phyloP scores from a whole-genome alignment of 2,113 vertebrate genomes.

The Cebus imitator region DNA sequence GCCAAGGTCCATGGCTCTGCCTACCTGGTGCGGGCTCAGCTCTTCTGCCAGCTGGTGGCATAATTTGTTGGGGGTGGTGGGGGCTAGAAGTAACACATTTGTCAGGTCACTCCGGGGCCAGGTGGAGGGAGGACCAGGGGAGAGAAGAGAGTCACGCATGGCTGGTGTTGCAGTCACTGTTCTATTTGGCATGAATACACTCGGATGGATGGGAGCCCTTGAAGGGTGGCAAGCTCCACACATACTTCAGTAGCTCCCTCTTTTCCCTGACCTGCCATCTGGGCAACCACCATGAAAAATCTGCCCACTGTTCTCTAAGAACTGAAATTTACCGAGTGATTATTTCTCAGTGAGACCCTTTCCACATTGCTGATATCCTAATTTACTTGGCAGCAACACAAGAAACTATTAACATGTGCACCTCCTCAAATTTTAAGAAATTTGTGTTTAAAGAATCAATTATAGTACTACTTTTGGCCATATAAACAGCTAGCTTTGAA shows the following conservation, averaged over 20 bases:
- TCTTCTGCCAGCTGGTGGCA: constrained; percentile 45
- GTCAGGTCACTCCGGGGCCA: constrained; percentile 15
- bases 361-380: background rate
- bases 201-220: background rate
- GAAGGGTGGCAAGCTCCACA: background rate
- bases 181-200: constrained; percentile 15
- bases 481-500: constrained; percentile 14
- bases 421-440: background rate
- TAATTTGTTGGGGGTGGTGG: background rate
- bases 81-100: background rate
- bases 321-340: too few species aligned
- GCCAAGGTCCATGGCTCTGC: background rate
- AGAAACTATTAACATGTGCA: background rate
- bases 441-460: background rate
- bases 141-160: background rate
- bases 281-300: background rate
- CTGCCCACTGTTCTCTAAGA: background rate
- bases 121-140: constrained; percentile 26
- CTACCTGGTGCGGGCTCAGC: background rate
- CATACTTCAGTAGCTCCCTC: background rate
- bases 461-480: background rate
- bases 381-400: background rate
- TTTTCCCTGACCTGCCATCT: background rate
- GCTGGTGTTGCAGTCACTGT: background rate
- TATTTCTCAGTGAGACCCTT: background rate